phyloP scores from a whole-genome alignment of 2,888 invertebrate genomes.

The Hypercompe scribonia region DNA sequence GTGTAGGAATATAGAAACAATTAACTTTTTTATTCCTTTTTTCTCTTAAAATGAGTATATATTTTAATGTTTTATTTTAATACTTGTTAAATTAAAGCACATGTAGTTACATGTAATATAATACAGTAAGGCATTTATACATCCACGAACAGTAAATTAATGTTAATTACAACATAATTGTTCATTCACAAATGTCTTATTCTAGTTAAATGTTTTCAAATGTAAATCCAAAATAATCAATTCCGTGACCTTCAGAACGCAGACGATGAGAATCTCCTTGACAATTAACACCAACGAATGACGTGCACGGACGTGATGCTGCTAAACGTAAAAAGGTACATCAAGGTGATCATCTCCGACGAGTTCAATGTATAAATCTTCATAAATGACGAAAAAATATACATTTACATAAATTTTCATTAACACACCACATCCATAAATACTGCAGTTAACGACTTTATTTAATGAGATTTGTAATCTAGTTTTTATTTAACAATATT shows the following conservation, averaged over 20 bases:
- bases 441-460: neutral
- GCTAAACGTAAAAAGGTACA: conserved; percentile 26
- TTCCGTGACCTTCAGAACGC: conserved; percentile 33
- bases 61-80: neutral
- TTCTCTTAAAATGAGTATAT: neutral
- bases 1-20: neutral
- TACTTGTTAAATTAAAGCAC: neutral
- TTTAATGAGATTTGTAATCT: neutral
- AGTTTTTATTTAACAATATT: neutral
- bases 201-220: neutral
- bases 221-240: conserved; percentile 14
- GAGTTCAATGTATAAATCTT: conserved; percentile 26
- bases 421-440: neutral
- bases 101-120: neutral
- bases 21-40: neutral
- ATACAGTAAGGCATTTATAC: neutral
- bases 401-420: conserved; percentile 13
- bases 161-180: neutral
- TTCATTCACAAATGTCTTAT: neutral
- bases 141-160: neutral
- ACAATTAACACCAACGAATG: conserved; percentile 34
- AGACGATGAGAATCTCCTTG: conserved; percentile 27
- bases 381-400: conserved; percentile 15
- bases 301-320: conserved; percentile 30
- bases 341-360: conserved; percentile 37